Base-by-base conservation (phyloP, 2,113 vertebrate species). In the Saiga tatarica region DNA sequence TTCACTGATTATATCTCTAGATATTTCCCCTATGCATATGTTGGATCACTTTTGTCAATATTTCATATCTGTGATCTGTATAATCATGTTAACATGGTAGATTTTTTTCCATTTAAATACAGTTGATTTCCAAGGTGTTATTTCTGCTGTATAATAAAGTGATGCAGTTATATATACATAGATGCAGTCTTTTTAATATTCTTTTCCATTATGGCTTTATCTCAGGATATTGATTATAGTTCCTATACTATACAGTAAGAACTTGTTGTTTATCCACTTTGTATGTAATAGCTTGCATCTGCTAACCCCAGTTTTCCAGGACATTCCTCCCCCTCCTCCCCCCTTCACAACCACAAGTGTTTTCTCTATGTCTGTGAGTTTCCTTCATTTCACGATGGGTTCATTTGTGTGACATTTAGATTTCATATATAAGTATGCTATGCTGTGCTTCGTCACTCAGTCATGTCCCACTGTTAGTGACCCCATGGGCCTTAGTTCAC, bases 1-100 rank as follows among this genome's bases (percentile, higher is more conserved):
- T 98, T 96, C 71, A 89, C 59, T 45, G 60, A 96, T 96, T 87
- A 55, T 95, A 45, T 97, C 96, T 95, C 93, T 86, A 79, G 62
- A 19, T 96, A 64, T 82, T 89, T 95, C 82, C 93, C 94, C 85
- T 81, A 2, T 91, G 67, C 78, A 30, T 64, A 47, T 79, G n/a
- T 87, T 60, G 39, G 36, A 7, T 47, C 64, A 89, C 23, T 84
- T 78, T 42, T 59, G 64, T 92, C 74, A 62, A 25, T 78, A 67
- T 74, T 85, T n/a, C 28, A 9, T 60, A 33, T 60, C 86, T 74
- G 1, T 84, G 67, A 45, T 93, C 67, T 42, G n/a, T 76, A 47
- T 86, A 53, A n/a, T 76, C 67, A 26, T 82, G 39, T 84, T 83
- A 88, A 55, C 88, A 5, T 76, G 50, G 76, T 91, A 94, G 60